Base-by-base conservation (phyloP, 1,140 invertebrate genomes). In the Euura saliciscinereae region DNA sequence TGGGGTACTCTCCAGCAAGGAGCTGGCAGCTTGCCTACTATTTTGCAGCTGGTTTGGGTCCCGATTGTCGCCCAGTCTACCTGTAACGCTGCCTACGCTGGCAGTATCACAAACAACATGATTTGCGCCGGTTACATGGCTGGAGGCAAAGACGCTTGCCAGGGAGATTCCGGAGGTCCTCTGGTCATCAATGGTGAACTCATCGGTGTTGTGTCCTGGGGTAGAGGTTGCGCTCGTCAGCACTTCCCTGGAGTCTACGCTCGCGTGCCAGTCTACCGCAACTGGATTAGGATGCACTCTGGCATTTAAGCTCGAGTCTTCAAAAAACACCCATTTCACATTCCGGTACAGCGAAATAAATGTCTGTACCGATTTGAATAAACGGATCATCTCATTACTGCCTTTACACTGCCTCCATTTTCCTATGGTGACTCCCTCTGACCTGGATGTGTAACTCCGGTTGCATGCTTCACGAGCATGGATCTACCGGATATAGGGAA, bases 181-280 rank as follows among this genome's bases (percentile, higher is more conserved):
- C 71, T 88, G 6, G 84, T 85, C 44, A 86, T 88, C 71, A 77
- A 81, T 73, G 70, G 83, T 65, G 73, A 83, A 72, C 78, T 90
- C 28, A 84, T 85, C 66, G 90, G 90, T 46, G 82, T 91, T n/a
- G 88, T 90, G 2, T 90, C 89, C 43, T 91, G 89, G 86, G 91
- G 90, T 5, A 80, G 83, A 13, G 87, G 88, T 0, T 92, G 91
- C 75, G 90, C 84, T 0, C 76, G 83, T 43, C 82, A 86, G 0
- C 81, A 80, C 1, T 82, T 82, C 70, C 90, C 90, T 2, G 90
- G 91, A 7, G 88, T 91, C 28, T 92, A 91, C 79, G 89, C 89
- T 1, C 83, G 86, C 45, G 86, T 91, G 2, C 77, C 82, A 10
- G 78, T 77, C 45, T 88, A 82, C 74, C 71, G 75, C n/a, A 67